Base-by-base conservation (phyloP, 2,113 vertebrate genomes). In the Corydoras maculifer region DNA sequence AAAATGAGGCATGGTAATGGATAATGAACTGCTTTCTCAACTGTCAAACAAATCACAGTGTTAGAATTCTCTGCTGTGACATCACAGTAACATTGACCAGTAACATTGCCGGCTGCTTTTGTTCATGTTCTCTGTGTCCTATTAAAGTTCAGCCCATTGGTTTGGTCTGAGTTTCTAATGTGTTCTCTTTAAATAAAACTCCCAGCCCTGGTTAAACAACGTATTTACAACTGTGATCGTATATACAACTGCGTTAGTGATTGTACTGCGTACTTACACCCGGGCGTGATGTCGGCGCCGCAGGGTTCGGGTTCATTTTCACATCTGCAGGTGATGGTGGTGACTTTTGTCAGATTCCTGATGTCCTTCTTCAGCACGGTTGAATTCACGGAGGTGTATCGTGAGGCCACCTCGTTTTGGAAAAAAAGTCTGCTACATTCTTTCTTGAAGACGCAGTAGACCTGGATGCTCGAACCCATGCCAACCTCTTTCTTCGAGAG, bases 281-380 rank as follows among this genome's bases (percentile, higher is more conserved):
- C 90, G 31, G 80, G 65, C 5, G 29, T 35, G 64, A 91, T 81
- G 80, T 91, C 90, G 0, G 85, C 51, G 71, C 90, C 90, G 73
- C 90, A 91, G n/a, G 82, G 70, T 11, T 86, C 84, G 14, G 5
- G 8, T 12, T 25, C 0, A 3, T 8, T 18, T 0, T 10, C 3
- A 51, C 86, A 86, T 0, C 11, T 9, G 60, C 90, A 91, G 75
- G 82, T 83, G 75, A 74, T 87, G 0, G 83, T 87, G n/a, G 14
- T 76, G 48, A 69, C 58, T 18, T 68, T 25, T 15, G 74, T 81
- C 53, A 89, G 81, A 55, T 87, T 84, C 2, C 9, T 2, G 58
- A 90, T 79, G 43, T 0, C 76, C 71, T 1, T 81, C 9, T 86
- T 88, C 0, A 80, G 18, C 8, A 5, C 2, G 0, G 55, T 77